phyloP scores from a whole-genome alignment of 2,113 vertebrate genomes.

The Typhlomys cinereus region DNA sequence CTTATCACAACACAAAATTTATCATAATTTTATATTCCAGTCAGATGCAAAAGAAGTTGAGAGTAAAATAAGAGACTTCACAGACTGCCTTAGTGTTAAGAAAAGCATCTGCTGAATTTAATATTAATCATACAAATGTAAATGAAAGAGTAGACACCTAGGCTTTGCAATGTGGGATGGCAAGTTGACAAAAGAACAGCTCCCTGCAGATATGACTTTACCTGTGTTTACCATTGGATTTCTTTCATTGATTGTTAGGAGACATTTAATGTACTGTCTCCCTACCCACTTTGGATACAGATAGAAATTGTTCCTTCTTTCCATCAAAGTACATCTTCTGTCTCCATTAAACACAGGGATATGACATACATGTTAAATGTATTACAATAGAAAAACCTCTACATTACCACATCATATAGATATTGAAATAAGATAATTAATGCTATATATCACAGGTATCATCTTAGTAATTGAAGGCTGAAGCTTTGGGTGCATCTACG shows the following conservation, averaged over 20 bases:
- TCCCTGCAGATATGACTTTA: background rate
- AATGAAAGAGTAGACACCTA: background rate
- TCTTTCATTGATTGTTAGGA: background rate
- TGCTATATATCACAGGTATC: no score
- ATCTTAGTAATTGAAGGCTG: no score
- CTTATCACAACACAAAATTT: constrained; percentile 1
- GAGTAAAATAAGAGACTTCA: constrained; percentile 11
- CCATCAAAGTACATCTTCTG: background rate
- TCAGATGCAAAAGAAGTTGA: constrained; percentile 1
- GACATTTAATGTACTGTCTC: background rate
- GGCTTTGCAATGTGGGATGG: background rate
- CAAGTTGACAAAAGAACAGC: background rate
- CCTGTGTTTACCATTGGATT: background rate
- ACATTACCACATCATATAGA: background rate
- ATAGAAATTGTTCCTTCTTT: background rate
- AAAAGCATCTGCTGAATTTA: constrained; percentile 39
- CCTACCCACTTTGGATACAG: fast-evolving
- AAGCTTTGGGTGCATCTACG: no score
- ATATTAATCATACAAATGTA: constrained; percentile 46
- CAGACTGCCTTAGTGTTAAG: constrained; percentile 51
- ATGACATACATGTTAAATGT: background rate
- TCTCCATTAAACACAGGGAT: background rate
- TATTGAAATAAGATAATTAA: background rate
- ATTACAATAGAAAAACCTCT: background rate
- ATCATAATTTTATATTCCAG: background rate